Base-by-base conservation (phyloP, 2,888 invertebrate genomes). In the Dorcus hopei region DNA sequence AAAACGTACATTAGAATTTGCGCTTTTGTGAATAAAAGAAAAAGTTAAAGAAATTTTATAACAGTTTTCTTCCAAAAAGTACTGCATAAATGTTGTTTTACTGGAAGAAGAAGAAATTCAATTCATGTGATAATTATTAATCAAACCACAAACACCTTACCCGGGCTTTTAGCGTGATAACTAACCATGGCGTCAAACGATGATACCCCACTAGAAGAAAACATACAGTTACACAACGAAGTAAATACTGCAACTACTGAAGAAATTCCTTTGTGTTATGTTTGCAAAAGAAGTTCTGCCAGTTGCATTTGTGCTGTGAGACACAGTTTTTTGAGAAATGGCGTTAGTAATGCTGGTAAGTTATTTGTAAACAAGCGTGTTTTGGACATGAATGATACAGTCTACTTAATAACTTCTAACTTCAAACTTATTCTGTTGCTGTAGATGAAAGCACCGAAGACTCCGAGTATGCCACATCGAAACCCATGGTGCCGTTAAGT, bases 141-240 rank as follows among this genome's bases (percentile, higher is more conserved):
- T 39, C 11, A 57, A 51, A 49, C 23, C 38, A 59, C 45, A 57
- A 54, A 57, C 52, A 50, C 49, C 43, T 56, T 58, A 55, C 57
- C 57, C 57, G 54, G 58, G 54, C 45, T 54, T 63, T 52, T 49
- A 57, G 61, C 45, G 59, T 49, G 52, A 59, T 19, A 61, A 61
- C 58, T 19, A 61, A 61, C 58, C 62, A 65, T 65, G 65, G 65
- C 65, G 65, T 65, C 65, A 60, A 61, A 54, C 49, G 61, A 63
- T 45, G 63, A 65, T 53, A 57, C 54, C 55, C 33, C 60, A 38
- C 55, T 50, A 47, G 65, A 65, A 49, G 60, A 63, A 59, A 52
- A 48, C 45, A 52, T 62, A 54, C 54, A 51, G 39, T 14, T 50
- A 47, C 40, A 57, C 42, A 57, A 51, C 47, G 51, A 57, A n/a